Conservation (phyloP, 2,797 vertebrate genomes). For the Falco rusticolus region DNA sequence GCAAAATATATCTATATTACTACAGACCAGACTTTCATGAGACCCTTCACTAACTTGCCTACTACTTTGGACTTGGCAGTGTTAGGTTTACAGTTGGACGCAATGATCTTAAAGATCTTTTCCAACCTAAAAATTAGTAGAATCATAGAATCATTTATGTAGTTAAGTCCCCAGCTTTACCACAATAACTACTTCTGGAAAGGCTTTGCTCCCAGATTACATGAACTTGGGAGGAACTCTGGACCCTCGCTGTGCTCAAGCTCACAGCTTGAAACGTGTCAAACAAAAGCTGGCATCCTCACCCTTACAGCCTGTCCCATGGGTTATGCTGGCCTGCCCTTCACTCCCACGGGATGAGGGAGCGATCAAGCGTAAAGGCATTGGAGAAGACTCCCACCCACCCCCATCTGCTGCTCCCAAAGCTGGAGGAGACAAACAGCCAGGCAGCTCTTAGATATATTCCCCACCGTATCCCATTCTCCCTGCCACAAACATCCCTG, state of each 20-base stretch:
- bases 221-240: neutral
- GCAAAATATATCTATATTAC: neutral
- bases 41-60: neutral
- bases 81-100: too few relatives aligned
- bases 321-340: slow-evolving; percentile 29
- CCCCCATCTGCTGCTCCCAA: slow-evolving; percentile 22
- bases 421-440: neutral
- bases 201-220: neutral
- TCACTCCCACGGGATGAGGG: neutral
- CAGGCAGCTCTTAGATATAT: neutral
- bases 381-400: slow-evolving; percentile 39
- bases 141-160: neutral
- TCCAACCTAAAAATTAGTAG: too few relatives aligned
- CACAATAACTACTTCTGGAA: neutral
- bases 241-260: slow-evolving; percentile 13
- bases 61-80: neutral
- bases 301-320: neutral
- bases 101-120: too few relatives aligned
- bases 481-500: neutral
- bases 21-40: neutral
- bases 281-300: slow-evolving; percentile 46
- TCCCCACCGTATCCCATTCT: neutral
- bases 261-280: slow-evolving; percentile 8
- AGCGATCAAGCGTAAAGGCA: neutral
- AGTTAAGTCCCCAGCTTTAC: neutral